phyloP scores from a whole-genome alignment of 2,113 vertebrate genomes.

The Jacana jacana region DNA sequence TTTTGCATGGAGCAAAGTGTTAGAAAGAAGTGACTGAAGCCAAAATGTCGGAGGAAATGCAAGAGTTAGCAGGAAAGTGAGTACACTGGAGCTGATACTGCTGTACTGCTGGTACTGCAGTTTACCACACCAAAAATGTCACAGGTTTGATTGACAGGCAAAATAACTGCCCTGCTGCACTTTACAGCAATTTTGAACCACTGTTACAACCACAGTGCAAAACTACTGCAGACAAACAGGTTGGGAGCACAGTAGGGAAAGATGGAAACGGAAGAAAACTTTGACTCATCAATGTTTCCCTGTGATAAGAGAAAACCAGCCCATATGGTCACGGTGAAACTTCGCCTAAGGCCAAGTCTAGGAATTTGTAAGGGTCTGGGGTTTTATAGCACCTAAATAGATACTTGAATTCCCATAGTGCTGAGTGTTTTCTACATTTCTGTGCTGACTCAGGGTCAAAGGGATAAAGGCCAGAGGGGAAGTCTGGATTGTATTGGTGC shows the following conservation, averaged over 20 bases:
- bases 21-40: background rate
- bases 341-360: background rate
- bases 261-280: background rate
- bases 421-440: background rate
- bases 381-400: background rate
- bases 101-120: background rate
- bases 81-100: background rate
- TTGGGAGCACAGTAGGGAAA: background rate
- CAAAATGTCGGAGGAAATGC: background rate
- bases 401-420: background rate
- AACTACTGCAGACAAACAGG: background rate
- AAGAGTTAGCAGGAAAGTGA: background rate
- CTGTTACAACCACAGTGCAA: background rate
- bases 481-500: background rate
- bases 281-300: background rate
- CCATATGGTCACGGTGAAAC: background rate
- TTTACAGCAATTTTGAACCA: background rate
- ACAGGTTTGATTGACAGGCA: background rate
- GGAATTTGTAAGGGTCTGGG: background rate
- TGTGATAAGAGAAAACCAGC: background rate
- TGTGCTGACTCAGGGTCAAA: background rate
- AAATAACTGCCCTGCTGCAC: background rate
- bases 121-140: background rate
- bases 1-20: background rate
- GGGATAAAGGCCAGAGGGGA: background rate